Conservation (phyloP, 2,888 invertebrate species). For the Nomada ruficornis region DNA sequence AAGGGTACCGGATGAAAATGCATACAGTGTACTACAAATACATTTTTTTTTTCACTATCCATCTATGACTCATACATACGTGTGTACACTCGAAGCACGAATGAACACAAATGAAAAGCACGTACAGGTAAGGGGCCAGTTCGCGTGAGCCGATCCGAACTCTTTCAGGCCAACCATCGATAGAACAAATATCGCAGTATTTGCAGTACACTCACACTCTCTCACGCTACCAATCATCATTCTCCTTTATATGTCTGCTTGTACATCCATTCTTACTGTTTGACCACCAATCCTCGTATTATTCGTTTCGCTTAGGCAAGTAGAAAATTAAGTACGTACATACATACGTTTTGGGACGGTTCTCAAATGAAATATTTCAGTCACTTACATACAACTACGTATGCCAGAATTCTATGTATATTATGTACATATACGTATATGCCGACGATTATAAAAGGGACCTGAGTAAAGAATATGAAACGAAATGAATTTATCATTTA, state of each 20-base stretch:
- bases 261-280: neutral
- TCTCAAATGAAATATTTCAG: neutral
- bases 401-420: neutral
- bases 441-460: neutral
- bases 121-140: constrained; percentile 15
- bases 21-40: neutral
- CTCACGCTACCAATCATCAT: constrained; percentile 28
- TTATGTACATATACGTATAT: too few relatives aligned
- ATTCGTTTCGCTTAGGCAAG: neutral
- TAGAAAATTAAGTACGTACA: neutral
- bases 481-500: neutral
- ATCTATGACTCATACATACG: neutral
- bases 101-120: neutral
- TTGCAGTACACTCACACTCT: constrained; percentile 67
- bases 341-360: neutral
- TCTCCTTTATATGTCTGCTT: neutral
- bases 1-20: constrained; percentile 25
- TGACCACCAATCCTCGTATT: neutral
- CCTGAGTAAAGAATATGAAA: neutral
- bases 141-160: constrained; percentile 54
- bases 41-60: neutral
- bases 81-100: neutral
- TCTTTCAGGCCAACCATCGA: constrained; percentile 63
- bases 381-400: neutral
- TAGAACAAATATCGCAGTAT: constrained; percentile 68